Evolutionary conservation across 2,113 vertebrate species (phyloP).

Genomic region (Osmerus mordax): DNA sequence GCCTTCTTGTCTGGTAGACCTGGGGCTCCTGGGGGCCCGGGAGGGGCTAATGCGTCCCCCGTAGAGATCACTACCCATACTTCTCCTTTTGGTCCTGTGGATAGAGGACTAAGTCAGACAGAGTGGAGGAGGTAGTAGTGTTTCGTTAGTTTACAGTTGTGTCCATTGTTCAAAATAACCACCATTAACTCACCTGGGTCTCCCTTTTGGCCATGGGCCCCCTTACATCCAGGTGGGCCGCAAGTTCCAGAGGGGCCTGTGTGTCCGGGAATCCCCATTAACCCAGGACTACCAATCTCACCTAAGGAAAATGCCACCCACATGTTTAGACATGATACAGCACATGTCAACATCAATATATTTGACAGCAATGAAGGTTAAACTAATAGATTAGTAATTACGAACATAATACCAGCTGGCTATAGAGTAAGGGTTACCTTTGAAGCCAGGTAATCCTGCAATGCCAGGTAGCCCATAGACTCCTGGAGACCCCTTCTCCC

Average conservation of each 20-base stretch:
- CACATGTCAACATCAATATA: not conserved
- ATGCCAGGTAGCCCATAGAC: conserved; percentile 36
- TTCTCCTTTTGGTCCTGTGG: too few relatives aligned
- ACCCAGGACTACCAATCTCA: not conserved
- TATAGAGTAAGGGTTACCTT: conserved; percentile 38
- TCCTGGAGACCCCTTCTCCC: conserved; percentile 40
- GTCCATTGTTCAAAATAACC: not conserved
- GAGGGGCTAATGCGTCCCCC: too few relatives aligned
- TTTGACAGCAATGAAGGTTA: too few relatives aligned
- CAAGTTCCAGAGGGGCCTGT: not conserved
- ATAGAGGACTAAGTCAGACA: not conserved
- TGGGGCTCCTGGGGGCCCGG: too few relatives aligned
- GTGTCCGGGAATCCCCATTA: not conserved
- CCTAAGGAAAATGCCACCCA: not conserved
- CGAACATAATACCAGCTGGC: too few relatives aligned
- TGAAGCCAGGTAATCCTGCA: conserved; percentile 38
- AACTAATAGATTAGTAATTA: too few relatives aligned
- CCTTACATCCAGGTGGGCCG: not conserved
- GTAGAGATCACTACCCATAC: too few relatives aligned
- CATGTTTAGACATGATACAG: not conserved
- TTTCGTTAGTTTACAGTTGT: not conserved
- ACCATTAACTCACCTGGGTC: not conserved
- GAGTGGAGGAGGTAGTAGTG: not conserved
- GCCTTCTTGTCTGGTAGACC: too few relatives aligned
- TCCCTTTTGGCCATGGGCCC: not conserved